phyloP scores from a whole-genome alignment of 2,888 invertebrate species.

The Boloria selene region DNA sequence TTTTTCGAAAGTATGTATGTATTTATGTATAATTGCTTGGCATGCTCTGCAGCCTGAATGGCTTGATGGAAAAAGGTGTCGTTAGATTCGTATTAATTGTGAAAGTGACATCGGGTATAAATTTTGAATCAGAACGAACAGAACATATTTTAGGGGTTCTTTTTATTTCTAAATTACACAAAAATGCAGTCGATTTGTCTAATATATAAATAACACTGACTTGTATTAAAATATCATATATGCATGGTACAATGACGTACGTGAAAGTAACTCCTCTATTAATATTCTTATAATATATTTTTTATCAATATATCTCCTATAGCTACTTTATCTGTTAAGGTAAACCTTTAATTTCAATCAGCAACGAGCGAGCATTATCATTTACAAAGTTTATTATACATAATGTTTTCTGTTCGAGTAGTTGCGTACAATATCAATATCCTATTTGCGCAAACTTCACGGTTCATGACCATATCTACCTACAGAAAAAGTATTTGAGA shows the following conservation, averaged over 20 bases:
- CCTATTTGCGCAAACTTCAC: slow-evolving; percentile 13
- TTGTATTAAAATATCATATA: slow-evolving; percentile 24
- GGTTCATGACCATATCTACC: slow-evolving; percentile 11
- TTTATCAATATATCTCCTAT: slow-evolving; percentile 5
- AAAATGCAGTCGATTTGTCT: too few species aligned
- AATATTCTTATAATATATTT: slow-evolving; percentile 19
- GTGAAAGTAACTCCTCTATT: slow-evolving; percentile 15
- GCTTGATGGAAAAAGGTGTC: too few species aligned
- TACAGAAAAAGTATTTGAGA: slow-evolving; percentile 20
- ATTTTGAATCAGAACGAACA: too few species aligned
- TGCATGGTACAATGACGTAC: neutral
- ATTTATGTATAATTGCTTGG: too few species aligned
- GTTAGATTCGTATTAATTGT: too few species aligned
- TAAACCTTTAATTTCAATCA: slow-evolving; percentile 17
- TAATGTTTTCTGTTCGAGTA: slow-evolving; percentile 4
- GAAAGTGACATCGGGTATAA: too few species aligned
- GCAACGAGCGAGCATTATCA: slow-evolving; percentile 11
- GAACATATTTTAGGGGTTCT: too few species aligned
- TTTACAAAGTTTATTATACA: slow-evolving; percentile 18
- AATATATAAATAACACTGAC: too few species aligned
- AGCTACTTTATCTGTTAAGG: slow-evolving; percentile 9
- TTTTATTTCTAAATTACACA: too few species aligned
- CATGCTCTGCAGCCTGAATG: too few species aligned
- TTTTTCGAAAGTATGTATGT: too few species aligned
- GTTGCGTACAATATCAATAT: slow-evolving; percentile 16